These are phyloP conservation scores for Apogon talboti DNA, from an alignment of 2,797 vertebrate genomes.

Conservation along the genomic window DNA sequence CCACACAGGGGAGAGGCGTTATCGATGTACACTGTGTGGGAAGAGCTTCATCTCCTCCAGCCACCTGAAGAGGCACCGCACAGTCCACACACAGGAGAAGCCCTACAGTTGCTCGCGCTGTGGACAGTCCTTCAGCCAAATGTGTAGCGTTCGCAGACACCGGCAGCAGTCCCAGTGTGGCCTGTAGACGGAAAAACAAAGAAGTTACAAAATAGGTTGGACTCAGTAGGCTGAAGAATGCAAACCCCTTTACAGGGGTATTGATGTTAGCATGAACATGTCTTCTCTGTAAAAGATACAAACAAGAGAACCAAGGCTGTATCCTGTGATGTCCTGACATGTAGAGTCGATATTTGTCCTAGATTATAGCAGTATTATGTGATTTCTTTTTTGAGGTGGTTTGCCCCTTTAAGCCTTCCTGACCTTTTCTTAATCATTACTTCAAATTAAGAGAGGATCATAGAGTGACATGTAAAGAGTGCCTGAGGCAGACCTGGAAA, in stretches of 20 bases:
- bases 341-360: conserved; percentile 38
- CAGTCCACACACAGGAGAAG: conserved; percentile 81
- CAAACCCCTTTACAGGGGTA: conserved; percentile 13
- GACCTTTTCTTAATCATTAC: conserved; percentile 1
- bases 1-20: conserved; percentile 78
- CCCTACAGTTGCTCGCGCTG: conserved; percentile 80
- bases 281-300: conserved; percentile 3
- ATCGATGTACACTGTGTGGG: conserved; percentile 75
- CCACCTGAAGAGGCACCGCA: conserved; percentile 80
- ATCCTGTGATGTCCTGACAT: conserved; percentile 34
- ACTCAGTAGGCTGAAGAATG: conserved; percentile 8
- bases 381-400: conserved; percentile 20
- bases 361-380: conserved; percentile 31
- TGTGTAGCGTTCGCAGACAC: conserved; percentile 79
- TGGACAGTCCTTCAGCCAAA: conserved; percentile 81
- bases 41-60: conserved; percentile 81
- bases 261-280: conserved; percentile 26
- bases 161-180: conserved; percentile 80
- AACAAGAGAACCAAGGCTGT: conserved; percentile 10
- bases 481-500: conserved; percentile 25
- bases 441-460: conserved; percentile 26
- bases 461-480: conserved; percentile 19
- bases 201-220: background rate
- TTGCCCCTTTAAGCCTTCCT: background rate
- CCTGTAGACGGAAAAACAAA: conserved; percentile 45